Base-by-base conservation (phyloP, 1,140 invertebrate genomes). In the Thaumatotibia leucotreta region DNA sequence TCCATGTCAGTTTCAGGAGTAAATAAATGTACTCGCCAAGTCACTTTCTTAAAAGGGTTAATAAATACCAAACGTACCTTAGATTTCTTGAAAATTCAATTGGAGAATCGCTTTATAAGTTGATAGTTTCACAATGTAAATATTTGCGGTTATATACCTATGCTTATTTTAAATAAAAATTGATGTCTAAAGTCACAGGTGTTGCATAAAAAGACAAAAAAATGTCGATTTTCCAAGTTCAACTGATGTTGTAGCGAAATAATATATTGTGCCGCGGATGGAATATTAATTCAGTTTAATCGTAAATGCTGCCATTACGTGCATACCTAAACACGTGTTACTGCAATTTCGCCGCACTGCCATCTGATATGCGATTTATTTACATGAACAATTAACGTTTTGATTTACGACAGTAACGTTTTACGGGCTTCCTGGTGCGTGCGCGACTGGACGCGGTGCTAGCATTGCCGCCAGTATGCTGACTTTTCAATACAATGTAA, bases 381-480 rank as follows among this genome's bases (percentile, higher is more conserved):
- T 58, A 58, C 52, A 58, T 27, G 52, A 58, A 27, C 52, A 58
- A 58, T 58, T 58, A 58, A 58, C 52, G 52, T 58, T 58, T 58
- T 58, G 52, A 58, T 58, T 58, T 58, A 58, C 52, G 24, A 58
- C 24, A 27, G 52, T 45, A 20, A 45, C 52, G 24, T 58, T 58
- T 58, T 58, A 58, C 24, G 24, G 23, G n/a, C n/a, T 58, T 58
- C 52, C 52, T 29, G 52, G 52, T 61, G 54, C 61, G 50, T 50
- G 32, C 45, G 49, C 39, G 39, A 9, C 27, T 20, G 39, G 61
- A 29, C 65, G 68, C 64, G 64, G 50, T 61, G 39, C 61, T 33
- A 54, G 31, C 29, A n/a, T 24, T n/a, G n/a, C n/a, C n/a, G 62
- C 39, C 67, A 52, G 69, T 72, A 67, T 63, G 65, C 67, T 54